Evolutionary conservation across 2,797 vertebrate genomes (phyloP).

Genomic region (Pseudomugil tenellus): DNA sequence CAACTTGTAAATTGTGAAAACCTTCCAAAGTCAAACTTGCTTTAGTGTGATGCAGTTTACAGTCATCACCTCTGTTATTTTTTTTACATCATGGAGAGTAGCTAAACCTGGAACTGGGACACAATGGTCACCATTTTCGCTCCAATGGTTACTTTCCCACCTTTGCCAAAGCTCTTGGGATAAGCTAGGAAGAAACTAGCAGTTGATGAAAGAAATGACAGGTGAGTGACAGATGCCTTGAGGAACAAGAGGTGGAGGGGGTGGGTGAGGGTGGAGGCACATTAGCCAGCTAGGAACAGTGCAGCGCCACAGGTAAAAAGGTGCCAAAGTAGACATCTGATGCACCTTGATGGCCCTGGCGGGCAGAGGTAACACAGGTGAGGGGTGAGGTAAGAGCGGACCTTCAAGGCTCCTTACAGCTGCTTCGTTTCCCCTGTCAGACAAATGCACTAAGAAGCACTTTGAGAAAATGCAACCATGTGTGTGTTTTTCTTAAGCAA

Average conservation of each 20-base stretch:
- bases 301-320: conserved; percentile 76
- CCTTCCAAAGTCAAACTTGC: conserved; percentile 23
- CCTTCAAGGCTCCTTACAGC: conserved; percentile 71
- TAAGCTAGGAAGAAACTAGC: conserved; percentile 34
- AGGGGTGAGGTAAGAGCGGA: conserved; percentile 51
- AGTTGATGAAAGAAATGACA: conserved; percentile 80
- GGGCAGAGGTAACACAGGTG: conserved; percentile 81
- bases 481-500: conserved; percentile 63
- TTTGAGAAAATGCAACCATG: conserved; percentile 44
- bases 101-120: conserved; percentile 61
- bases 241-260: conserved; percentile 48
- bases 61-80: conserved; percentile 58
- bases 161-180: conserved; percentile 23
- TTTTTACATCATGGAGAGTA: conserved; percentile 47
- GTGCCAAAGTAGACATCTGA: conserved; percentile 72
- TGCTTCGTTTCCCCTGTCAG: conserved; percentile 61
- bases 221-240: conserved; percentile 82
- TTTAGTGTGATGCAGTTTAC: conserved; percentile 39
- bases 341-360: conserved; percentile 77
- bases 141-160: conserved; percentile 64
- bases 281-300: conserved; percentile 51
- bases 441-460: conserved; percentile 63
- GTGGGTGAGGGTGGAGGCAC: conserved; percentile 27
- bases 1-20: not conserved
- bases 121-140: conserved; percentile 68